Conservation (phyloP, 2,888 invertebrate species). For the Podotricha telesiphe region DNA sequence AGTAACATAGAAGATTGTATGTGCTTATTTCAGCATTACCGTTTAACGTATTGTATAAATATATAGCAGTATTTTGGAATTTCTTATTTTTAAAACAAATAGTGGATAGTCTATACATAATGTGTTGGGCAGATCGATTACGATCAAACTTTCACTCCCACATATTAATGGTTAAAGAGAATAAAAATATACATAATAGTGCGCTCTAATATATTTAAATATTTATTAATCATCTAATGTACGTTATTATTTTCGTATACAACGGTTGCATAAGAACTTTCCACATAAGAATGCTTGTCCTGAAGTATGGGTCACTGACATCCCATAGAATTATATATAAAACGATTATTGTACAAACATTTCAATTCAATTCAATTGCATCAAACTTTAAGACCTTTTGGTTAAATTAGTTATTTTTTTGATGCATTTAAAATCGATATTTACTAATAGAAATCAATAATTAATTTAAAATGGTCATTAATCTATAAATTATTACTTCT, state of each 20-base stretch:
- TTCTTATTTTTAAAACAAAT: not conserved
- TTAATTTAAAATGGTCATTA: too few relatives aligned
- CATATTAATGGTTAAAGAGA: not conserved
- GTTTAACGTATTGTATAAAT: too few relatives aligned
- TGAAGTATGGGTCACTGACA: conserved; percentile 25
- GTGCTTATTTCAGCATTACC: too few relatives aligned
- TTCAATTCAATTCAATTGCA: not conserved
- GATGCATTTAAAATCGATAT: not conserved
- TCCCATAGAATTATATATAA: conserved; percentile 14
- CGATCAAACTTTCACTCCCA: not conserved
- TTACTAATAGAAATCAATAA: too few relatives aligned
- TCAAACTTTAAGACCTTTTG: not conserved
- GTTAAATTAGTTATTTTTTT: not conserved
- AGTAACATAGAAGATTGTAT: too few relatives aligned
- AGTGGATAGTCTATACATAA: not conserved
- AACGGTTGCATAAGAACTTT: conserved; percentile 16
- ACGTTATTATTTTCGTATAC: not conserved
- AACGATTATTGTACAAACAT: conserved; percentile 1
- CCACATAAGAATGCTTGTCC: conserved; percentile 15
- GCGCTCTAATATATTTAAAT: not conserved
- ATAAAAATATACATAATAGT: not conserved
- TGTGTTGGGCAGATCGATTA: not conserved
- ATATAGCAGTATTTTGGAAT: not conserved
- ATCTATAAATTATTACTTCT: too few relatives aligned
- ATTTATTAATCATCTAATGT: not conserved